These are phyloP conservation scores for Gymnothorax javanicus DNA, from an alignment of 2,797 vertebrate genomes.

Conservation along the genomic window DNA sequence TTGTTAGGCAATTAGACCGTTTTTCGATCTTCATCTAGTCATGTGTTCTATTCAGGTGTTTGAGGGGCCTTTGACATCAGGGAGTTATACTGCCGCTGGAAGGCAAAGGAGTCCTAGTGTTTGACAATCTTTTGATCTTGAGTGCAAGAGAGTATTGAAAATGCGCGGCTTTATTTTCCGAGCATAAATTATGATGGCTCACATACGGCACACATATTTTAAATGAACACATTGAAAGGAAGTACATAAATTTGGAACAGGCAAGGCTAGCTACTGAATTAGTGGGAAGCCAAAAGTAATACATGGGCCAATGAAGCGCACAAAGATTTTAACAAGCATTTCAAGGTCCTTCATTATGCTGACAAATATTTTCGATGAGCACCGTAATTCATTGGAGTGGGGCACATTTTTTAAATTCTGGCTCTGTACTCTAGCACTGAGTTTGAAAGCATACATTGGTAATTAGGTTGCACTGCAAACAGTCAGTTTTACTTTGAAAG, in stretches of 20 bases:
- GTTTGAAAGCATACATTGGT: too few relatives aligned
- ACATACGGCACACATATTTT: slow-evolving; percentile 63
- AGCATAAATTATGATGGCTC: neutral
- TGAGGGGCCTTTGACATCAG: neutral
- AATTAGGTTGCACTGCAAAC: too few relatives aligned
- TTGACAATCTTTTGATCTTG: neutral
- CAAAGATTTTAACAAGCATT: neutral
- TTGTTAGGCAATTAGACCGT: neutral
- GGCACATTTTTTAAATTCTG: too few relatives aligned
- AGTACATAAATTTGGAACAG: neutral
- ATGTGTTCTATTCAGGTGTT: neutral
- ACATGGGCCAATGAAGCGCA: neutral
- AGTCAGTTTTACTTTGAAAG: too few relatives aligned
- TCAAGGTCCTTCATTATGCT: neutral
- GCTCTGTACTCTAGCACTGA: too few relatives aligned
- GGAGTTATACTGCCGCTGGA: neutral
- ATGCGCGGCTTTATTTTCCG: neutral
- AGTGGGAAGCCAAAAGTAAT: neutral
- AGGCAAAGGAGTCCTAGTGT: slow-evolving; percentile 8
- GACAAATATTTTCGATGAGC: neutral
- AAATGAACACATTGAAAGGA: slow-evolving; percentile 43
- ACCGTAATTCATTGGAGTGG: too few relatives aligned
- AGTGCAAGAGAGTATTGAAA: neutral
- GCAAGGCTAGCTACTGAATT: neutral
- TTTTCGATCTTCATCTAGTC: neutral